Base-by-base conservation (phyloP, 23 tunicate genomes). In the Ascidia mentula region DNA sequence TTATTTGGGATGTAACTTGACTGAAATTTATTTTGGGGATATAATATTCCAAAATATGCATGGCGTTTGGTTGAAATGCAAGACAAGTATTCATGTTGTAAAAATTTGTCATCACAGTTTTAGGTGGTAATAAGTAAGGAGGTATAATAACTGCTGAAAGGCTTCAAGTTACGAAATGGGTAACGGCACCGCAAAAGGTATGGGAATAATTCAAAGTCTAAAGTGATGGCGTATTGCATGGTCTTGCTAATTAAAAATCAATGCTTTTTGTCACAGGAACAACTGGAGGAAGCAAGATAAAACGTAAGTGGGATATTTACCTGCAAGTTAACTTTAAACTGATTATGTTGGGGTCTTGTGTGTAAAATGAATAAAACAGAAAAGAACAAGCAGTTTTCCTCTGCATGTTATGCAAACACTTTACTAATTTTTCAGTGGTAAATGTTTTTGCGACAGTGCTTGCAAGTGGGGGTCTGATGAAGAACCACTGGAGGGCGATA, bases 401-500 rank as follows among this genome's bases (percentile, higher is more conserved):
- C 7, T 53, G 13, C 22, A 5, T 5, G 1, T 9, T 53, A 28
- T 53, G 7, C 65, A 53, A 3, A 53, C 4, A 1, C 24, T 53
- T 53, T 20, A 9, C 7, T 9, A 6, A 53, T 26, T 53, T 9
- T 70, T 70, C 13, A 70, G 1, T 3, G 31, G 7, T 70, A 4
- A 7, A 3, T 22, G 32, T 18, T 70, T 20, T 70, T 70, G 31
- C 8, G 40, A 26, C 32, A 89, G 95, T 83, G 69, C 72, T 89
- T 12, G 46, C 95, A 1, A 33, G 74, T 22, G 88, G 88, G 28
- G 72, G 85, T 4, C 74, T 83, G 60, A 33, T 91, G 78, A 91
- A 86, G 36, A 72, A 36, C 31, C 92, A 77, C 33, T 91, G 97
- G 97, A 73, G 97, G 32, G 79, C 69, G 34, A n/a, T 91, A 74